A percentile compares a stretch with the other conserved stretches of the same genome.
Evolutionary conservation across 2,888 invertebrate species (phyloP).

Genomic region (Brachyopa scutellaris): DNA sequence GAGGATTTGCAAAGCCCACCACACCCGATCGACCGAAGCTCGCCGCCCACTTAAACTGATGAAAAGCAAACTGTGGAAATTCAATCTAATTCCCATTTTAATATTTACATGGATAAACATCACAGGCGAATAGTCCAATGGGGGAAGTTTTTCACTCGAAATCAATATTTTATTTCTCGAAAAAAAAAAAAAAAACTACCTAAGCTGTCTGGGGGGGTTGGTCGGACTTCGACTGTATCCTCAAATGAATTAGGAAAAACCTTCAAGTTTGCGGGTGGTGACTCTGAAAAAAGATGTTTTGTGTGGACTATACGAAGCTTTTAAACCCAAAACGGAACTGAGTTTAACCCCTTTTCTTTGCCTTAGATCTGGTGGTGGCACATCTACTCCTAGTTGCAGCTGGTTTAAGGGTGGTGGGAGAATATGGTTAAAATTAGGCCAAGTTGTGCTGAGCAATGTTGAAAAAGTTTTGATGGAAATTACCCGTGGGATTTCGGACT

Average conservation of each 20-base stretch:
- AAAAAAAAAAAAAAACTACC: slow-evolving; percentile 44
- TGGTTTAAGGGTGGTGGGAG: slow-evolving; percentile 19
- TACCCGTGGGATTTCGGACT: slow-evolving; percentile 20
- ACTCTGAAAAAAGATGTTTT: neutral
- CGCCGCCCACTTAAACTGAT: slow-evolving; percentile 66
- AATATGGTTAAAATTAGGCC: slow-evolving; percentile 47
- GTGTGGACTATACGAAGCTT: slow-evolving; percentile 26
- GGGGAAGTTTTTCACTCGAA: slow-evolving; percentile 55
- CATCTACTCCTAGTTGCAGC: neutral
- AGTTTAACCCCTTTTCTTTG: slow-evolving; percentile 35
- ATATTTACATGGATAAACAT: slow-evolving; percentile 72
- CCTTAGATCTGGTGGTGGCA: slow-evolving; percentile 10
- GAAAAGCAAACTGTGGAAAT: slow-evolving; percentile 71
- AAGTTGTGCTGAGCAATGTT: slow-evolving; percentile 20
- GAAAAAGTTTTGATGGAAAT: slow-evolving; percentile 53
- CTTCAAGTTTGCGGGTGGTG: slow-evolving; percentile 19
- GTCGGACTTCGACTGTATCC: slow-evolving; percentile 24
- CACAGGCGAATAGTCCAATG: slow-evolving; percentile 14
- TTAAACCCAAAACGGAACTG: slow-evolving; percentile 46
- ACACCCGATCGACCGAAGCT: neutral
- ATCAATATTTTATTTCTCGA: slow-evolving; percentile 68
- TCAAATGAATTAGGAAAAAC: slow-evolving; percentile 48
- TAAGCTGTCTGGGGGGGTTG: slow-evolving; percentile 9
- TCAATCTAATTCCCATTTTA: slow-evolving; percentile 72
- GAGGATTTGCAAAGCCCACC: neutral